These are phyloP conservation scores for Heliconius ismenius DNA, from an alignment of 2,888 invertebrate genomes.

Conservation along the genomic window DNA sequence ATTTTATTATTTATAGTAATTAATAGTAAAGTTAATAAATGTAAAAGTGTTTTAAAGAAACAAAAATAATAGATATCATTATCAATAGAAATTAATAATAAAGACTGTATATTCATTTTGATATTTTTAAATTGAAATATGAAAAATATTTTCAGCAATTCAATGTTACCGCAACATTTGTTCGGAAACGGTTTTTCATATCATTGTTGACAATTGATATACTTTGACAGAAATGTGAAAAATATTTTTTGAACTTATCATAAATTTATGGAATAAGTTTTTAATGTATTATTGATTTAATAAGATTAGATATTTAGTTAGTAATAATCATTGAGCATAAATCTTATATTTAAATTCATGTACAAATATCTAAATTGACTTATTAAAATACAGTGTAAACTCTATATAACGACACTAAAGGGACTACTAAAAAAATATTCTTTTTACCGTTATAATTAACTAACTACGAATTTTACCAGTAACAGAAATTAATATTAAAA, in stretches of 20 bases:
- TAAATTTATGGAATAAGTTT: background rate
- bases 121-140: background rate
- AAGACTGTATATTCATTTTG: background rate
- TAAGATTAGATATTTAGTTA: background rate
- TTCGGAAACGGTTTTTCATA: background rate
- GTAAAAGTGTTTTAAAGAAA: background rate
- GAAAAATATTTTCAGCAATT: background rate
- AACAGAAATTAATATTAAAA: too few species aligned
- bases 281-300: slow-evolving; percentile 1
- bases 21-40: too few species aligned
- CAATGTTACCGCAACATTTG: background rate
- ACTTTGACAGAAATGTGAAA: background rate
- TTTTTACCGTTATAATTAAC: too few species aligned
- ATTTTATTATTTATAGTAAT: too few species aligned
- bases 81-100: background rate
- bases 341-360: background rate
- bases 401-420: background rate
- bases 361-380: slow-evolving; percentile 2
- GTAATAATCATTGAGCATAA: slow-evolving; percentile 5
- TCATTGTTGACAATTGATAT: background rate
- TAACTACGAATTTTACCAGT: too few species aligned
- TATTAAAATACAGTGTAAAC: background rate
- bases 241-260: background rate
- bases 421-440: too few species aligned
- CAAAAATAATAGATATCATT: too few species aligned